phyloP scores from a whole-genome alignment of 2,797 vertebrate species.

The Helostoma temminkii region DNA sequence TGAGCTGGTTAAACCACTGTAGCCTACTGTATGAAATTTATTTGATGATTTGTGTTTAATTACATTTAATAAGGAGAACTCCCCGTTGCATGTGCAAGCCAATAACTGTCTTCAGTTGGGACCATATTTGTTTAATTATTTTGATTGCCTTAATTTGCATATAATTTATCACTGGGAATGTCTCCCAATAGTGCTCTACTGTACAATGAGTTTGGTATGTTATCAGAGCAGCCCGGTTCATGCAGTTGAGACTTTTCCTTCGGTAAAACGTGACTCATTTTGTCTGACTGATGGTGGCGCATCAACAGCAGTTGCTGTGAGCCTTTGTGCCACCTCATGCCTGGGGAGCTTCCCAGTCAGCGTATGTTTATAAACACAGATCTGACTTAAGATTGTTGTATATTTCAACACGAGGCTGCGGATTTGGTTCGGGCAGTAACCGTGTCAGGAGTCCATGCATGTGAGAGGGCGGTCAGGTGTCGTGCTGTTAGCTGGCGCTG shows the following conservation, averaged over 20 bases:
- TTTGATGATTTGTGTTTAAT: not conserved
- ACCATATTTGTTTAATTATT: not conserved
- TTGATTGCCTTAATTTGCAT: not conserved
- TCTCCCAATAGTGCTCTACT: not conserved
- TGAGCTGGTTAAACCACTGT: slow-evolving; percentile 1
- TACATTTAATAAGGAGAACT: not conserved
- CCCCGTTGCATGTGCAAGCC: slow-evolving; percentile 1
- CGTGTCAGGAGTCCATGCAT: slow-evolving; percentile 86
- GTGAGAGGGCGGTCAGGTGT: slow-evolving; percentile 89
- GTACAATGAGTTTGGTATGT: not conserved
- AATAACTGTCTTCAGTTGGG: not conserved
- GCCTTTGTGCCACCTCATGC: slow-evolving; percentile 36
- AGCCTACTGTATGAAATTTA: not conserved
- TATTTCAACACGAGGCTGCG: slow-evolving; percentile 79
- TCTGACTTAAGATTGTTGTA: slow-evolving; percentile 57
- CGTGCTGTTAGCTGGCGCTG: slow-evolving; percentile 73
- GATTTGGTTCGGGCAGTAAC: slow-evolving; percentile 77
- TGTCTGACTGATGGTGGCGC: slow-evolving; percentile 33
- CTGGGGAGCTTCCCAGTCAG: slow-evolving; percentile 41
- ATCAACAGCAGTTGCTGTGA: slow-evolving; percentile 15
- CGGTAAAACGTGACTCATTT: slow-evolving; percentile 73
- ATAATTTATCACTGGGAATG: not conserved
- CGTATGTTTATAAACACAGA: slow-evolving; percentile 65
- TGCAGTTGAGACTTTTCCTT: slow-evolving; percentile 31
- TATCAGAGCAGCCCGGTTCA: slow-evolving; percentile 24